Evolutionary conservation across 2,113 vertebrate genomes (phyloP), one percentile per base, ranked within the genome.

Genomic region (Phycodurus eques): DNA sequence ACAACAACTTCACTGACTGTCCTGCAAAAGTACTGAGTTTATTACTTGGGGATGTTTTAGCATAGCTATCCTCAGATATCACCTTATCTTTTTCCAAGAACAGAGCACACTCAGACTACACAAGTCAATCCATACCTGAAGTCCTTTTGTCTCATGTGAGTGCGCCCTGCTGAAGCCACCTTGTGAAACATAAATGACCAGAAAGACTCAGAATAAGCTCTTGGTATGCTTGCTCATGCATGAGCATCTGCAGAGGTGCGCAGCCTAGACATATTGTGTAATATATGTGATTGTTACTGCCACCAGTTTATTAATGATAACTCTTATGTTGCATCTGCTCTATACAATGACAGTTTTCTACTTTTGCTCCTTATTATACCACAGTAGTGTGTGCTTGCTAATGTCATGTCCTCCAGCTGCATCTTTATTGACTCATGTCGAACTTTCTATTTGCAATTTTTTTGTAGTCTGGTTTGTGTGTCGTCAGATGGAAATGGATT

Each of bases 401-500:
- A 60, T 72, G 51, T 49, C 64, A 67, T 76, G 63, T 86, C 77
- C 53, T 39, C 56, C 0, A 59, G 62, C 79, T 53, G 70, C 64
- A 63, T 83, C 78, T 62, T 80, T 53, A 51, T 70, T 13, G 42
- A 71, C 47, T 47, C 79, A 72, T 77, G 64, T 75, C 72, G 62
- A 69, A 71, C 80, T 87, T 74, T 57, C 78, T 84, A 79, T 76
- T 81, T 77, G n/a, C 78, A 84, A 72, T 83, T 80, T 83, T 87
- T 84, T 84, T 49, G 66, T 80, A 73, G 70, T 83, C 78, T 85
- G 80, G 67, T 83, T 90, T 80, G 84, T 88, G 81, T 88, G 74
- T 42, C 76, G 75, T 88, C 60, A 80, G 75, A 84, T 87, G 88
- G 89, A 90, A 88, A 88, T 79, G 76, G 70, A 80, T 82, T 79